Conservation (phyloP, 2,797 vertebrate species). For the Hafferia zeledoni region DNA sequence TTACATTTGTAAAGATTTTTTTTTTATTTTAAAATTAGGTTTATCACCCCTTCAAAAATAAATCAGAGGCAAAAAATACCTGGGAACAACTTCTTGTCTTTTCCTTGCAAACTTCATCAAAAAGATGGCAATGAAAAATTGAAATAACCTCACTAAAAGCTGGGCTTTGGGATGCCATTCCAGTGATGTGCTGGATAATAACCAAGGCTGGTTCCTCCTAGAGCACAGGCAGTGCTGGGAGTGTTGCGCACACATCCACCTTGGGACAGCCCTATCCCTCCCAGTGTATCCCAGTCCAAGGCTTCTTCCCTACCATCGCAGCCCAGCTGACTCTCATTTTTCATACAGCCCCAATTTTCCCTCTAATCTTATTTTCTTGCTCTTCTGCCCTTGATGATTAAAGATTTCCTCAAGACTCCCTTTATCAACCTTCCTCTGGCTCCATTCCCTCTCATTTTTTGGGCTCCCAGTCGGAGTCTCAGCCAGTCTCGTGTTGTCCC, state of each 20-base stretch:
- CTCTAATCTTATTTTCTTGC: background rate
- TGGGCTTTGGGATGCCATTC: background rate
- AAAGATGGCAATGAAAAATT: background rate
- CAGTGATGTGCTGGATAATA: background rate
- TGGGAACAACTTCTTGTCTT: background rate
- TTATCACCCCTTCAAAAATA: background rate
- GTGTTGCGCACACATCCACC: accelerated
- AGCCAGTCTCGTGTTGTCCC: background rate
- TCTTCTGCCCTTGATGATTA: background rate
- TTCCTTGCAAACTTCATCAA: background rate
- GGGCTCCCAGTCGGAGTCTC: background rate
- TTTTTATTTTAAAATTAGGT: background rate
- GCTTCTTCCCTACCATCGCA: background rate
- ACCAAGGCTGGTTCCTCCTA: background rate
- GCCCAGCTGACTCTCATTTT: background rate
- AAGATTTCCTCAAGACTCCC: background rate
- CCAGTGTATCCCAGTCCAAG: accelerated
- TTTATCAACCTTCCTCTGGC: background rate
- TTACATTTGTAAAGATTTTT: background rate
- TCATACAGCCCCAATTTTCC: background rate
- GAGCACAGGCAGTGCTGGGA: background rate
- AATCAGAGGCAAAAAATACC: background rate
- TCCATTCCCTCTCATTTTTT: background rate
- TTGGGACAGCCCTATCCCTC: background rate
- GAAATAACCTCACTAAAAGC: background rate